Evolutionary conservation across 2,113 vertebrate species (phyloP).

Genomic region (Marmota flaviventris): DNA sequence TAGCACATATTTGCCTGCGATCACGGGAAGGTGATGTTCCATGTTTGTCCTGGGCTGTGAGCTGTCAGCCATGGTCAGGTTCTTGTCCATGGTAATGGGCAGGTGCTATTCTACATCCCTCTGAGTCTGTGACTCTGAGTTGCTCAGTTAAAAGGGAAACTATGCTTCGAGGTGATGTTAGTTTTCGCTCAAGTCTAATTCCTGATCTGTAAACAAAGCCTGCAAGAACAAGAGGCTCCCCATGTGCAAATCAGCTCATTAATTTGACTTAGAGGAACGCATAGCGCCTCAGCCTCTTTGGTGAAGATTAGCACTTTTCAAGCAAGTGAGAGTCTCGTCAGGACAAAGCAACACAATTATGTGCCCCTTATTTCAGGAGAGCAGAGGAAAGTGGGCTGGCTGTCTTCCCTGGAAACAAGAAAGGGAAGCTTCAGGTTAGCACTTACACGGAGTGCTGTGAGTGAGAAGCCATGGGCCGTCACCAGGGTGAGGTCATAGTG

Average conservation of each 20-base stretch:
- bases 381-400: background rate
- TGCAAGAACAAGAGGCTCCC: background rate
- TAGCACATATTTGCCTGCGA: fast-evolving
- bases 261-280: slow-evolving; percentile 2
- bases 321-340: slow-evolving; percentile 12
- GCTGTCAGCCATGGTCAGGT: background rate
- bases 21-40: background rate
- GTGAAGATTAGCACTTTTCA: slow-evolving; percentile 61
- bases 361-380: background rate
- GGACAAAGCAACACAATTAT: slow-evolving; percentile 35
- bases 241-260: slow-evolving; percentile 18
- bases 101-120: fast-evolving
- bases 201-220: slow-evolving; percentile 58
- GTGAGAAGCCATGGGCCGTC: background rate
- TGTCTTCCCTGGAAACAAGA: background rate
- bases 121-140: background rate
- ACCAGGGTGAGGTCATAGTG: background rate
- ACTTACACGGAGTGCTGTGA: fast-evolving
- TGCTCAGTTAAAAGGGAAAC: background rate
- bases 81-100: background rate
- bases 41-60: fast-evolving
- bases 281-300: background rate
- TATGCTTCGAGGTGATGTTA: background rate
- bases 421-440: background rate
- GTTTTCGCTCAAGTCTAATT: background rate